Percentiles rank a stretch among this genome's conserved stretches.
Conservation (phyloP, 2,113 vertebrate genomes). For the Falcunculus frontatus region DNA sequence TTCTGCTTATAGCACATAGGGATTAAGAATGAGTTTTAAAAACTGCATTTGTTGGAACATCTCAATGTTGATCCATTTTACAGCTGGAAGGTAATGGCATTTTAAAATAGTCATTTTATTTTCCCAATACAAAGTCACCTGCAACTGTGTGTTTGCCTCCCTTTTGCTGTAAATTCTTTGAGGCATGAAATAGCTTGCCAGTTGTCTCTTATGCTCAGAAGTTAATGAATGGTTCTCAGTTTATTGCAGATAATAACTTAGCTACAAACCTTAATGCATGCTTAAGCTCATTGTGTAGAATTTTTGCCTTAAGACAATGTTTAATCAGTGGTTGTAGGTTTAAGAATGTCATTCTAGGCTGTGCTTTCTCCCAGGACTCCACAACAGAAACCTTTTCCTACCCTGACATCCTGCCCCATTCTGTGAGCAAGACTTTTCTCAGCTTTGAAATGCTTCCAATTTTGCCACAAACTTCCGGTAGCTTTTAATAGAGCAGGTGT, state of each 20-base stretch:
- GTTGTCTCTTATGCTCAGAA: conserved; percentile 61
- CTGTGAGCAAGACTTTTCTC: background rate
- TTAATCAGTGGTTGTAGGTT: background rate
- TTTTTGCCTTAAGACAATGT: conserved; percentile 54
- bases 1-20: background rate
- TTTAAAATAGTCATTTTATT: conserved; percentile 63
- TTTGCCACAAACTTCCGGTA: background rate
- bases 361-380: background rate
- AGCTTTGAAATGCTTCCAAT: background rate
- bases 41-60: conserved; percentile 15
- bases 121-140: conserved; percentile 66
- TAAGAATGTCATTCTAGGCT: background rate
- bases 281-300: conserved; percentile 37
- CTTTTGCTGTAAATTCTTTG: conserved; percentile 72
- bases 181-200: conserved; percentile 78
- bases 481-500: background rate
- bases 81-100: conserved; percentile 4
- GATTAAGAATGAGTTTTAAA: conserved; percentile 6
- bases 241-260: conserved; percentile 68
- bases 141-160: conserved; percentile 8
- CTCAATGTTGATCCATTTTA: conserved; percentile 17
- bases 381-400: background rate
- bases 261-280: conserved; percentile 48
- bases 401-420: background rate
- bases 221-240: conserved; percentile 74